phyloP scores from a whole-genome alignment of 2,113 vertebrate species.

The Murina feae region DNA sequence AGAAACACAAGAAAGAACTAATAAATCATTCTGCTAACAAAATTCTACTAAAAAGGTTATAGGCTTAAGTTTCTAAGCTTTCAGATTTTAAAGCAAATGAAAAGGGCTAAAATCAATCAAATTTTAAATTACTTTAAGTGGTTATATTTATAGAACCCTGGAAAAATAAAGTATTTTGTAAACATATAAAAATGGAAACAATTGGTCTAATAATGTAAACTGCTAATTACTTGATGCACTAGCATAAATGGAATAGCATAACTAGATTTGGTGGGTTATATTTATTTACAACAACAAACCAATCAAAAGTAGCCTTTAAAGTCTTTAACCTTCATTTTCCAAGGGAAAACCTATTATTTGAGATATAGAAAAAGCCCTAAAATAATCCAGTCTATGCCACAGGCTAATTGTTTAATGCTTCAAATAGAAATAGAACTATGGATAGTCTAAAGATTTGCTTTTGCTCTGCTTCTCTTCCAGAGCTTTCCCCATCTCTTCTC shows the following conservation, averaged over 20 bases:
- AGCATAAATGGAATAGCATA: not conserved
- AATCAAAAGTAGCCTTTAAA: constrained; percentile 28
- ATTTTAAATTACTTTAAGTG: constrained; percentile 35
- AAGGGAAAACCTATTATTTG: constrained; percentile 15
- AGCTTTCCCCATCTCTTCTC: not conserved
- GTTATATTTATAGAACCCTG: not conserved
- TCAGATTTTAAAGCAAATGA: constrained; percentile 28
- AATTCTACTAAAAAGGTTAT: not conserved
- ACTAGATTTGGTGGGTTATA: not conserved
- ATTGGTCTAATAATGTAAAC: constrained; percentile 19
- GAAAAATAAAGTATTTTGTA: constrained; percentile 41
- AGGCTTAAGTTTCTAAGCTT: constrained; percentile 8
- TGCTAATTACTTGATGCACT: constrained; percentile 23
- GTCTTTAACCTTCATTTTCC: constrained; percentile 34
- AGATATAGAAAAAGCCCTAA: not conserved
- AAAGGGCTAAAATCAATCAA: not conserved
- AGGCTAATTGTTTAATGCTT: constrained; percentile 18
- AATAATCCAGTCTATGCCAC: not conserved
- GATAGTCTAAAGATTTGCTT: not conserved
- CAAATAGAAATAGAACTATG: not conserved
- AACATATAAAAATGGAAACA: constrained; percentile 46
- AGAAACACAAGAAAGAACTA: not conserved
- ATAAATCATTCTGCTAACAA: constrained; percentile 15
- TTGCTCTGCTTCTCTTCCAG: constrained; percentile 13
- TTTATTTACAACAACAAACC: constrained; percentile 16